Evolutionary conservation across 92 coral and sea anemone species (phyloP).

Genomic region (Bergia sp.): DNA sequence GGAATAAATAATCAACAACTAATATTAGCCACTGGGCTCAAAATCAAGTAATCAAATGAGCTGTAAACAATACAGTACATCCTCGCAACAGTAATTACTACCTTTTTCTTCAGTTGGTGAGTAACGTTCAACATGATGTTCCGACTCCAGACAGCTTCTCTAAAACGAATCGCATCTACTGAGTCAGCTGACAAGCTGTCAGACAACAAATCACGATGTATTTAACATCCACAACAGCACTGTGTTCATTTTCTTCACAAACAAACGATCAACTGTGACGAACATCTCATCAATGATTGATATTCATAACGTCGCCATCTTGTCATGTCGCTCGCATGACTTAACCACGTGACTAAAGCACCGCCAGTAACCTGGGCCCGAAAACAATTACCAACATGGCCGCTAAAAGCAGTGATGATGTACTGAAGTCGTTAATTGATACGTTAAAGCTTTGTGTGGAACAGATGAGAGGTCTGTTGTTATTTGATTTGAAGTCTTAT

Average conservation of each 20-base stretch:
- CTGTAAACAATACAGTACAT: constrained; percentile 38
- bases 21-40: not conserved
- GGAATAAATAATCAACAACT: not conserved
- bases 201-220: not conserved
- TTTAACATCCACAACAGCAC: not conserved
- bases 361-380: constrained; percentile 22
- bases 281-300: constrained; percentile 46
- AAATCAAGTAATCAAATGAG: constrained; percentile 5
- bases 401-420: constrained; percentile 52
- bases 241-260: constrained; percentile 3
- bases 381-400: constrained; percentile 66
- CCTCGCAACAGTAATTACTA: constrained; percentile 56
- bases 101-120: constrained; percentile 95
- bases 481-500: not conserved
- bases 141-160: constrained; percentile 16
- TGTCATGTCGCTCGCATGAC: constrained; percentile 19
- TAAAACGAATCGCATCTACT: not conserved
- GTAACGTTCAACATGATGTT: constrained; percentile 81
- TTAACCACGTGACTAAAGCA: constrained; percentile 63
- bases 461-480: constrained; percentile 72
- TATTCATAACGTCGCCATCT: constrained; percentile 52
- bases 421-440: constrained; percentile 74
- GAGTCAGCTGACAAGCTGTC: not conserved
- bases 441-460: constrained; percentile 73
- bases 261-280: constrained; percentile 39